These are phyloP conservation scores for Pseudomyrmex dendroicus DNA, from an alignment of 1,140 invertebrate genomes.

Conservation along the genomic window DNA sequence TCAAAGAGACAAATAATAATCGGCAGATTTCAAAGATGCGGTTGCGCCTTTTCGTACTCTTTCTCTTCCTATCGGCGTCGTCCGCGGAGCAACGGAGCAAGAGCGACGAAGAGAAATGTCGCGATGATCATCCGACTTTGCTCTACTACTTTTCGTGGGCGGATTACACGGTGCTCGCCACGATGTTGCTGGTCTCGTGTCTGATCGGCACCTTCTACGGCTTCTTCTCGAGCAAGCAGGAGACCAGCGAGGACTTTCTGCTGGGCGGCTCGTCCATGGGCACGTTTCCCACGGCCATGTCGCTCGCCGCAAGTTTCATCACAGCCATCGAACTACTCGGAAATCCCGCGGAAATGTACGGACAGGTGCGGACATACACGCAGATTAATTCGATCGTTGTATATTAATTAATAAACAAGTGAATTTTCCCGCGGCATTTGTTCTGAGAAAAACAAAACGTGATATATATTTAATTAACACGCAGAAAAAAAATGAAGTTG, in stretches of 20 bases:
- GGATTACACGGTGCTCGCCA: slow-evolving; percentile 90
- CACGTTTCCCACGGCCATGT: slow-evolving; percentile 92
- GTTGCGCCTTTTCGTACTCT: slow-evolving; percentile 76
- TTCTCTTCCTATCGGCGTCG: slow-evolving; percentile 78
- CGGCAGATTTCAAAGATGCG: slow-evolving; percentile 71
- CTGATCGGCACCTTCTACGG: slow-evolving; percentile 93
- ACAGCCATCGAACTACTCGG: slow-evolving; percentile 90
- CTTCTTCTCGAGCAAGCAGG: slow-evolving; percentile 90
- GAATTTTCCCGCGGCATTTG: background rate
- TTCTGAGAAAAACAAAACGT: background rate
- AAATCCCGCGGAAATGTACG: slow-evolving; percentile 89
- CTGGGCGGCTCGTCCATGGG: slow-evolving; percentile 91
- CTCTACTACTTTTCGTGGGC: slow-evolving; percentile 86
- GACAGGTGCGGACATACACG: slow-evolving; percentile 75
- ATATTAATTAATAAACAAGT: background rate
- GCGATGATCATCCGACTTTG: slow-evolving; percentile 69
- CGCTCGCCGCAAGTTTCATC: slow-evolving; percentile 91
- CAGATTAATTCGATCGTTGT: background rate
- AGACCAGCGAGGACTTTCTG: slow-evolving; percentile 91
- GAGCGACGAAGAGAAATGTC: slow-evolving; percentile 65
- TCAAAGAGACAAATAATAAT: background rate
- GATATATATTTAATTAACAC: background rate
- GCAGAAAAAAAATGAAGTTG: no score
- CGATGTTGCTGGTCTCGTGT: slow-evolving; percentile 90
- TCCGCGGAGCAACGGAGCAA: slow-evolving; percentile 80